phyloP scores from a whole-genome alignment of 2,888 invertebrate species.

The Cylindroiulus punctatus region DNA sequence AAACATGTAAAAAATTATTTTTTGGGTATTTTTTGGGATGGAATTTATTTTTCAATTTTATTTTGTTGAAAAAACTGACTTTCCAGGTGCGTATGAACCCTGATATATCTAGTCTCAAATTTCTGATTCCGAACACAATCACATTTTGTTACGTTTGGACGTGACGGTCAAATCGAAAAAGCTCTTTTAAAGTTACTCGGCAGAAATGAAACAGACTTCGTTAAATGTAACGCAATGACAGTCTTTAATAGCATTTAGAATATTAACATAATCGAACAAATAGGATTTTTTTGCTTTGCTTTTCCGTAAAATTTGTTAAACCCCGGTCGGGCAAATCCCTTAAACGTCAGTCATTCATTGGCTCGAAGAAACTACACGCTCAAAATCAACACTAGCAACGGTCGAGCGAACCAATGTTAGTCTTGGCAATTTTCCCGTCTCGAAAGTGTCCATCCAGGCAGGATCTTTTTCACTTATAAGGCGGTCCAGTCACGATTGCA shows the following conservation, averaged over 20 bases:
- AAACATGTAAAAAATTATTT: too few relatives aligned
- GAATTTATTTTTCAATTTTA: too few relatives aligned
- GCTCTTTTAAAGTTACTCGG: background rate
- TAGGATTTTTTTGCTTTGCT: background rate
- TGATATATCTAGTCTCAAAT: too few relatives aligned
- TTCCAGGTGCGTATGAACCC: too few relatives aligned
- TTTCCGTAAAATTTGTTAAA: background rate
- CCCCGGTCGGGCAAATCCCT: background rate
- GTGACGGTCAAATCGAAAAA: slow-evolving; percentile 65
- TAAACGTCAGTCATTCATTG: background rate
- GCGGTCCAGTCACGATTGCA: too few relatives aligned
- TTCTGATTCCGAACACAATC: too few relatives aligned
- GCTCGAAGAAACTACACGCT: background rate
- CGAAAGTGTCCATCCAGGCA: too few relatives aligned
- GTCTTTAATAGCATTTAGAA: slow-evolving; percentile 1
- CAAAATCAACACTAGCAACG: background rate
- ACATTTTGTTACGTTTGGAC: too few relatives aligned
- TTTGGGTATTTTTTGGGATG: too few relatives aligned
- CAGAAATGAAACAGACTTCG: background rate
- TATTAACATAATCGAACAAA: slow-evolving; percentile 18
- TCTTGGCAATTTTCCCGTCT: background rate
- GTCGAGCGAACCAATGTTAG: background rate
- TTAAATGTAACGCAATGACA: slow-evolving; percentile 10
- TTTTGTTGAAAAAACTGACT: too few relatives aligned
- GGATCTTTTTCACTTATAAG: too few relatives aligned